phyloP scores from a whole-genome alignment of 2,113 vertebrate species.

The Varanus salvator region DNA sequence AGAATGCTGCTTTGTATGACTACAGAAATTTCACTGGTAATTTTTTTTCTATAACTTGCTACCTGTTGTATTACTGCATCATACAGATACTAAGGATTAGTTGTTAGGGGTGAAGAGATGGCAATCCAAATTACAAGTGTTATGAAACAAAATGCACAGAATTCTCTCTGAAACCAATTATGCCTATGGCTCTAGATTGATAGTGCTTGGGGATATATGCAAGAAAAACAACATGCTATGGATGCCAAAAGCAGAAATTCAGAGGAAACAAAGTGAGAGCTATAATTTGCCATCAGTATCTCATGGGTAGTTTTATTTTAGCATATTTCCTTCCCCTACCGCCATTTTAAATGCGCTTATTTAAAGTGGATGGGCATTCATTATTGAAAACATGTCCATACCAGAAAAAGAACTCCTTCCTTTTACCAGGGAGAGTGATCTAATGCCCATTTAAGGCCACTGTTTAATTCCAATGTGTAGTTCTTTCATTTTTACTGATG shows the following conservation, averaged over 20 bases:
- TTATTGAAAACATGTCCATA: neutral
- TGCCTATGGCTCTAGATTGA: neutral
- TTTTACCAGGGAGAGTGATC: neutral
- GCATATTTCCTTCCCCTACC: neutral
- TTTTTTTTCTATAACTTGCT: neutral
- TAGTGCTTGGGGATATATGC: neutral
- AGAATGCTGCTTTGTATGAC: neutral
- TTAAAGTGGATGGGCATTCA: neutral
- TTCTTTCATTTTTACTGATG: neutral
- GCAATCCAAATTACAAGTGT: neutral
- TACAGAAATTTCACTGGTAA: neutral
- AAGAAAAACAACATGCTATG: neutral
- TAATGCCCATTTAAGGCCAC: neutral
- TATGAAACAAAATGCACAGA: neutral
- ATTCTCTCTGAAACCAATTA: constrained; percentile 22
- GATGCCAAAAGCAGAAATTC: neutral
- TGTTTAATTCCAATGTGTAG: neutral
- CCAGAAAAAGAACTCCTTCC: neutral
- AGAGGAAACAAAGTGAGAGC: neutral
- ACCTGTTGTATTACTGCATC: neutral
- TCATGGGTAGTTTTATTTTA: neutral
- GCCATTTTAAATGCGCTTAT: neutral
- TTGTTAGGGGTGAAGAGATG: neutral
- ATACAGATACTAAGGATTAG: neutral
- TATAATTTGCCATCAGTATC: neutral